Base-by-base conservation (phyloP, 2,888 invertebrate genomes). In the Euclidia mi region DNA sequence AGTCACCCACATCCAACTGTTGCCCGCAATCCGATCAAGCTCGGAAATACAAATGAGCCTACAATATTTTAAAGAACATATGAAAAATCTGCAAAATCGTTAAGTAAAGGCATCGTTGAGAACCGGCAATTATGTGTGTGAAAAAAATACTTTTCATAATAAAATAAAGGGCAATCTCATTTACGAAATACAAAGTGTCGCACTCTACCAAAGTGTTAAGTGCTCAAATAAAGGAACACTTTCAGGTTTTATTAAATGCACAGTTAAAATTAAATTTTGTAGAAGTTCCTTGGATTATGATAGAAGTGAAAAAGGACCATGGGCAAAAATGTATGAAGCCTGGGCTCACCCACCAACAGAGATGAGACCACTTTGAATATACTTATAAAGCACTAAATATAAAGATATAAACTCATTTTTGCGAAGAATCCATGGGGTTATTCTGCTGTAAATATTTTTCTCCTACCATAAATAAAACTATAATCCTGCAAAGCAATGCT, bases 131-230 rank as follows among this genome's bases (percentile, higher is more conserved):
- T 11, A 40, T 11, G 17, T n/a, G n/a, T 7, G 14, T 2, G 7
- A 3, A 35, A 10, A 42, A 51, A 10, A n/a, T 32, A 3, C 47
- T 7, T 29, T 56, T 62, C 37, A 44, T 44, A 28, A 56, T 34
- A 46, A 65, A 59, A 59, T 50, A 56, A 53, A 32, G 46, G 15
- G 4, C 35, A 58, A 49, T 56, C 55, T 52, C 9, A 65, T 66
- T 63, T 59, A 59, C 55, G 56, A 52, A 35, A 40, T n/a, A 47
- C 52, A 52, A 56, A 67, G 41, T 65, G 60, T 52, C 55, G 43
- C 41, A 17, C 28, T 18, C 14, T 11, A n/a, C 34, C 20, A 28
- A 37, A 66, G 50, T 51, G 52, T 52, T 64, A 46, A 46, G 42
- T 35, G 41, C 34, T 43, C 35, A 48, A 50, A 47, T 65, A 58